Percentiles rank a stretch among this genome's conserved stretches.
phyloP scores from a whole-genome alignment of 2,888 invertebrate genomes.

The Phyllotreta striolata region DNA sequence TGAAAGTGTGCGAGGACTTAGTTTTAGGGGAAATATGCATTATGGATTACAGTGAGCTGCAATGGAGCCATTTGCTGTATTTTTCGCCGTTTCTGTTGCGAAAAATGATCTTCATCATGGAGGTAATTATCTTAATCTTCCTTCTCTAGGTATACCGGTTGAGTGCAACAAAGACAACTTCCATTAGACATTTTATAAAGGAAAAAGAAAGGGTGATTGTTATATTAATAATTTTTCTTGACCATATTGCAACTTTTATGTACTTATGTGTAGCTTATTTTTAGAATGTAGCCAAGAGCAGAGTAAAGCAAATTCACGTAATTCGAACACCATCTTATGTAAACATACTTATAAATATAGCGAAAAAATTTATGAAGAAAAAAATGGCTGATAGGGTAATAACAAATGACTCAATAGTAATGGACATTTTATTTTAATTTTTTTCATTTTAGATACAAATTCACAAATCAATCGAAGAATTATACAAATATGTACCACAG shows the following conservation, averaged over 20 bases:
- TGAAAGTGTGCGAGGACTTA: slow-evolving; percentile 31
- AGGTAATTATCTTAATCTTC: slow-evolving; percentile 20
- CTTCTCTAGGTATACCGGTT: background rate
- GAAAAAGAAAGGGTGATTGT: no score
- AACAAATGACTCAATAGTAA: background rate
- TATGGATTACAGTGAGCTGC: slow-evolving; percentile 23
- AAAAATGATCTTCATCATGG: slow-evolving; percentile 27
- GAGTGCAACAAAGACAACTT: no score
- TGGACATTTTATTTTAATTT: no score
- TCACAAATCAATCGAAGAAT: slow-evolving; percentile 9
- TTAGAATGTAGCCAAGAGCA: slow-evolving; percentile 30
- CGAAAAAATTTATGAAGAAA: slow-evolving; percentile 25
- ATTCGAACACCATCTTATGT: slow-evolving; percentile 22
- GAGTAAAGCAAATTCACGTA: slow-evolving; percentile 26
- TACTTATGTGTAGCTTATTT: slow-evolving; percentile 1
- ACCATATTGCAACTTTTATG: background rate
- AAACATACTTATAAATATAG: slow-evolving; percentile 18
- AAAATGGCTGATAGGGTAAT: slow-evolving; percentile 31
- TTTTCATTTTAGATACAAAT: slow-evolving; percentile 20
- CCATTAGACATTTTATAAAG: no score
- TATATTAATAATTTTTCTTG: no score
- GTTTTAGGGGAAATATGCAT: slow-evolving; percentile 25
- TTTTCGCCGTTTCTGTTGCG: slow-evolving; percentile 26
- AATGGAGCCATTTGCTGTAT: slow-evolving; percentile 21
- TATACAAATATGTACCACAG: slow-evolving; percentile 10